phyloP scores from a whole-genome alignment of 2,797 vertebrate species.

The Myotis planiceps region DNA sequence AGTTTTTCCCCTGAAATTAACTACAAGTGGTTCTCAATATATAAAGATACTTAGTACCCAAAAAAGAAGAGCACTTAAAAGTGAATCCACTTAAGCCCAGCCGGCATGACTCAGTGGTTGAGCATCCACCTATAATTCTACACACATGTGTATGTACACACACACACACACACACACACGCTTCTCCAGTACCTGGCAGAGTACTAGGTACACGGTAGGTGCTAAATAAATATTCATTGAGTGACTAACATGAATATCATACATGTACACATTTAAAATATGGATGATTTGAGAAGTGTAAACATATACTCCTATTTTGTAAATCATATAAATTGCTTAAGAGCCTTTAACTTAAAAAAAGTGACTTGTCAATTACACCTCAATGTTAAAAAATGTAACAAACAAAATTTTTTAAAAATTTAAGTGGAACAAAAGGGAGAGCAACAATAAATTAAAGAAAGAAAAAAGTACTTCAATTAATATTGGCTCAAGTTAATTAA shows the following conservation, averaged over 20 bases:
- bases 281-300: neutral
- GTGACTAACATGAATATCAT: neutral
- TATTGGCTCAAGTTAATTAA: conserved; percentile 3
- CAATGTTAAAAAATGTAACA: neutral
- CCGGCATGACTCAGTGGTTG: neutral
- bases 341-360: neutral
- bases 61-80: neutral
- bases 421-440: neutral
- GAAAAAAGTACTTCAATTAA: neutral
- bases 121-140: neutral
- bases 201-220: neutral
- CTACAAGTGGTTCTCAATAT: neutral
- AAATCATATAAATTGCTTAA: neutral
- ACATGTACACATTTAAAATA: neutral
- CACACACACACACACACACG: neutral
- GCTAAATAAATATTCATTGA: neutral
- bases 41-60: neutral
- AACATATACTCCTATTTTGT: neutral
- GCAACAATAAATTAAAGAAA: neutral
- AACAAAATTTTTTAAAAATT: neutral
- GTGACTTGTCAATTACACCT: neutral
- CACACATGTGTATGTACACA: neutral
- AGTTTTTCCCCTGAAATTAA: neutral
- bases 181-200: neutral
- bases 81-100: neutral